phyloP scores from a whole-genome alignment of 2,888 invertebrate species.

The Caenorhabditis japonica region DNA sequence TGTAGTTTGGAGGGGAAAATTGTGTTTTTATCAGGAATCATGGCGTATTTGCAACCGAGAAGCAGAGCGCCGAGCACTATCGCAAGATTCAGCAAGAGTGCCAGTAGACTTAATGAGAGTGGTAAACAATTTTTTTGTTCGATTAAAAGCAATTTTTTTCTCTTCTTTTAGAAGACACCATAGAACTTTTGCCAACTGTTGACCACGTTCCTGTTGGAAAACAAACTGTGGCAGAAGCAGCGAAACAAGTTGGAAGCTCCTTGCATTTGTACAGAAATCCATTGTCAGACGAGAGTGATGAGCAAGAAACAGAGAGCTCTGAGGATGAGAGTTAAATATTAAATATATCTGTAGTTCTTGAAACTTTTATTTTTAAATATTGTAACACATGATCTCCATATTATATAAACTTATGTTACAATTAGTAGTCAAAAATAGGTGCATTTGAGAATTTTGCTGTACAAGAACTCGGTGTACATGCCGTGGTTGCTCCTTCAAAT shows the following conservation, averaged over 20 bases:
- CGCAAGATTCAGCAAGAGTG: constrained; percentile 61
- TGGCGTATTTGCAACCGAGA: constrained; percentile 64
- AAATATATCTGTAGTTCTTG: background rate
- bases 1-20: background rate
- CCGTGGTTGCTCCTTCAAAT: constrained; percentile 45
- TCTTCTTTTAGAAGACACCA: constrained; percentile 55
- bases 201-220: constrained; percentile 74
- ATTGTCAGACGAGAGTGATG: constrained; percentile 65
- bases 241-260: constrained; percentile 64
- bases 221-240: constrained; percentile 75
- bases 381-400: constrained; percentile 9
- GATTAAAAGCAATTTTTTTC: background rate
- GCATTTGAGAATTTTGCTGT: constrained; percentile 38
- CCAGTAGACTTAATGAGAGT: constrained; percentile 57
- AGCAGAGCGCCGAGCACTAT: constrained; percentile 52
- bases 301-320: constrained; percentile 52
- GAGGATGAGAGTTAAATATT: constrained; percentile 28
- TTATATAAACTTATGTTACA: too few relatives aligned
- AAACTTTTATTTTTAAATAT: constrained; percentile 6
- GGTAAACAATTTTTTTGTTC: constrained; percentile 17
- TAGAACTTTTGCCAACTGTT: constrained; percentile 49
- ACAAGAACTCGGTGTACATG: constrained; percentile 34
- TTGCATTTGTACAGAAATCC: constrained; percentile 69
- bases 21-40: constrained; percentile 53
- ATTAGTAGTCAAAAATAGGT: constrained; percentile 37